Evolutionary conservation across 2,888 invertebrate species (phyloP).

Genomic region (Incurvaria masculella): DNA sequence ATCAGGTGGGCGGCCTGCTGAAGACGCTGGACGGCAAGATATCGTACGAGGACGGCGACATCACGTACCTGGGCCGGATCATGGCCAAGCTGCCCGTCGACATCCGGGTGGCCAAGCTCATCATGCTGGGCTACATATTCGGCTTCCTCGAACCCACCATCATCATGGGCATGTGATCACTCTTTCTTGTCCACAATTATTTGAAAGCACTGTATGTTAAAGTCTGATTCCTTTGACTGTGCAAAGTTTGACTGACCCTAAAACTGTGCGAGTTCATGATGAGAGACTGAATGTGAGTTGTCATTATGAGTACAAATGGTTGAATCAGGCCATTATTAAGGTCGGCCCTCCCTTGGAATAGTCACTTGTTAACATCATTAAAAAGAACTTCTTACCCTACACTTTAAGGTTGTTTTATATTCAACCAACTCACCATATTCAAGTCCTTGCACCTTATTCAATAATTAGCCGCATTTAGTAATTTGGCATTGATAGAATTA

Average conservation of each 20-base stretch:
- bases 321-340: no score
- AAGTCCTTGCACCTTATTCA: no score
- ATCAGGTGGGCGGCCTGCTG: conserved; percentile 81
- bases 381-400: no score
- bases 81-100: conserved; percentile 83
- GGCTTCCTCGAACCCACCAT: conserved; percentile 81
- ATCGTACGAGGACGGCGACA: conserved; percentile 70
- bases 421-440: no score
- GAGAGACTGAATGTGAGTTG: no score
- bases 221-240: neutral
- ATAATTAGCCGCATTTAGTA: no score
- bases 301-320: no score
- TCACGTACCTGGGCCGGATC: conserved; percentile 82
- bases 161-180: conserved; percentile 63
- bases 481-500: no score
- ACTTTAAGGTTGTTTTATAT: no score
- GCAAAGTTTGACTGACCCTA: neutral
- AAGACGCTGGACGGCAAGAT: conserved; percentile 53
- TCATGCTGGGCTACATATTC: conserved; percentile 83
- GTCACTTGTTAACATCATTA: no score
- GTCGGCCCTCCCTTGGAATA: no score
- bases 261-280: neutral
- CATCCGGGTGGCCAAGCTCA: conserved; percentile 76
- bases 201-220: conserved; percentile 3
- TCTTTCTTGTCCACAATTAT: conserved; percentile 2